phyloP scores from a whole-genome alignment of 30 jellyfish, hydroid and myxozoan species.

The Cassiopea andromeda region DNA sequence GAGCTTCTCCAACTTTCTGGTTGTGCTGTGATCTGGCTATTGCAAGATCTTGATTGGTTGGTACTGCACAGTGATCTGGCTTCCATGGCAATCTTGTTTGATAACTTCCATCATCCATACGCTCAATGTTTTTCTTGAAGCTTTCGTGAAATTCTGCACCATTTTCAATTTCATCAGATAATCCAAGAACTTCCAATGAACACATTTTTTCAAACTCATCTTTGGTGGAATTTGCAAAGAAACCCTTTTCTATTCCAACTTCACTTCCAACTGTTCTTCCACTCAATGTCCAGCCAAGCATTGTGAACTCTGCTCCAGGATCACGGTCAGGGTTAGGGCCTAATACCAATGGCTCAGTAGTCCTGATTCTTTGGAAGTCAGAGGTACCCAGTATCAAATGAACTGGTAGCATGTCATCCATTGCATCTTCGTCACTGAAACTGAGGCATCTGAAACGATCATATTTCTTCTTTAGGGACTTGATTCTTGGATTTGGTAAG shows the following conservation, averaged over 20 bases:
- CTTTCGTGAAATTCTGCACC: slow-evolving; percentile 46
- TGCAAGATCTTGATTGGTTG: slow-evolving; percentile 45
- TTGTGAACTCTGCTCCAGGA: slow-evolving; percentile 73
- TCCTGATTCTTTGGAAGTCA: slow-evolving; percentile 59
- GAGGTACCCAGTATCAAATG: slow-evolving; percentile 57
- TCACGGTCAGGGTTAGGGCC: slow-evolving; percentile 71
- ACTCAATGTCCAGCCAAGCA: slow-evolving; percentile 75
- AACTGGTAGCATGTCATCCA: slow-evolving; percentile 65
- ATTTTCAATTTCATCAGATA: slow-evolving; percentile 38
- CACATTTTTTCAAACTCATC: slow-evolving; percentile 55
- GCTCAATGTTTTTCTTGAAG: slow-evolving; percentile 36
- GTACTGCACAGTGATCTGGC: slow-evolving; percentile 34
- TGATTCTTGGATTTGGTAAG: slow-evolving; percentile 26
- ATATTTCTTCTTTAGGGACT: slow-evolving; percentile 31
- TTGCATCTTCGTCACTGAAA: slow-evolving; percentile 48
- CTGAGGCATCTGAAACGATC: slow-evolving; percentile 19
- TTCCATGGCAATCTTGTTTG: slow-evolving; percentile 56
- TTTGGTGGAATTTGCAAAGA: slow-evolving; percentile 12
- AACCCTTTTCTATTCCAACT: slow-evolving; percentile 8
- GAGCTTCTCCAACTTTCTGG: slow-evolving; percentile 51
- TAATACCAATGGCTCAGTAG: slow-evolving; percentile 57
- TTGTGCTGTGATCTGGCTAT: slow-evolving; percentile 66
- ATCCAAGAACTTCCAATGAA: slow-evolving; percentile 27
- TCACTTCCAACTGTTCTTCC: slow-evolving; percentile 56
- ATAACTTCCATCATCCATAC: slow-evolving; percentile 70